Percentiles rank a stretch among this genome's conserved stretches.
These are phyloP conservation scores for Hydriomena furcata DNA, from an alignment of 2,888 invertebrate species.

Conservation along the genomic window DNA sequence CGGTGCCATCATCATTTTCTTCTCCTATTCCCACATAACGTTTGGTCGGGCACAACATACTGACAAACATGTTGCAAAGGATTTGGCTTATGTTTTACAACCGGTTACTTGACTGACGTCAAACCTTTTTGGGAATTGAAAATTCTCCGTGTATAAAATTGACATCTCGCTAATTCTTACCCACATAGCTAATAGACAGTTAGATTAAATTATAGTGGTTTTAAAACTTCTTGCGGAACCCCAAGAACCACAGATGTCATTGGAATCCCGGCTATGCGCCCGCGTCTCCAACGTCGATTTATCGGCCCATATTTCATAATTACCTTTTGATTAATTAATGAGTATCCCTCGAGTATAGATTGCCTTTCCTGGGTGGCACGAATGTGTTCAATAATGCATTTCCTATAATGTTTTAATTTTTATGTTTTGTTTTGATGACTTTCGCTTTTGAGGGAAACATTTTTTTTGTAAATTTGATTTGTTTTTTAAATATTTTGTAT, in stretches of 20 bases:
- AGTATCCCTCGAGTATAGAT: constrained; percentile 39
- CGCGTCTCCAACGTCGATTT: constrained; percentile 59
- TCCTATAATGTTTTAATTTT: constrained; percentile 19
- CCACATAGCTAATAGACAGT: too few relatives aligned
- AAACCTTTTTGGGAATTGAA: too few relatives aligned
- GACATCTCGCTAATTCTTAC: too few relatives aligned
- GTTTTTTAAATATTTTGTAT: background rate
- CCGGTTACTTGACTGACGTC: too few relatives aligned
- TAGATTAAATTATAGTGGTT: too few relatives aligned
- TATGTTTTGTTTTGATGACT: constrained; percentile 17
- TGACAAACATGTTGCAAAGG: too few relatives aligned
- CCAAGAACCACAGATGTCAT: constrained; percentile 36
- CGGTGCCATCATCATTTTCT: too few relatives aligned
- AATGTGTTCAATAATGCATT: constrained; percentile 29
- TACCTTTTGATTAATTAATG: constrained; percentile 62
- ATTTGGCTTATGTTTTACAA: too few relatives aligned
- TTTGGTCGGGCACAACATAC: too few relatives aligned
- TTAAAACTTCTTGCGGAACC: constrained; percentile 9
- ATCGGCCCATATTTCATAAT: constrained; percentile 73
- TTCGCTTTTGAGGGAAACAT: constrained; percentile 2
- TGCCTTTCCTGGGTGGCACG: constrained; percentile 50
- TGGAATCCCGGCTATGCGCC: constrained; percentile 60
- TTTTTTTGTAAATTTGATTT: background rate
- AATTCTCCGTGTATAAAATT: too few relatives aligned
- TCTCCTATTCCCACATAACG: too few relatives aligned